Evolutionary conservation across 2,888 invertebrate genomes (phyloP).

Genomic region (Chironomus tentans): DNA sequence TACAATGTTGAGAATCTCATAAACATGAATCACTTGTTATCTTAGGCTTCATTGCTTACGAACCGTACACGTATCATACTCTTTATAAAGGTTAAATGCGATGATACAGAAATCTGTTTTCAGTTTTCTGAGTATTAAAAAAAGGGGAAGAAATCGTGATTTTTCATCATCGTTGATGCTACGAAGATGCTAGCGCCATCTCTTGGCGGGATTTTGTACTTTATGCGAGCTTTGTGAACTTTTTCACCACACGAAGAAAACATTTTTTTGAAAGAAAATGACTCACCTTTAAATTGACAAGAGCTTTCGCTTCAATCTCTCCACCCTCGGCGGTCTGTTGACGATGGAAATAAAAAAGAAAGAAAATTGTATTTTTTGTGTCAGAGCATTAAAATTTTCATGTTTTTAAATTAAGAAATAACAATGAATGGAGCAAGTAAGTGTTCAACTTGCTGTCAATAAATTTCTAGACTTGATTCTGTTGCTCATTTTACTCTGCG

Average conservation of each 20-base stretch:
- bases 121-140: neutral
- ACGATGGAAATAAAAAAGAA: neutral
- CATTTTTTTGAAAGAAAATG: neutral
- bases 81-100: neutral
- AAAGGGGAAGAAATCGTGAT: neutral
- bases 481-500: no score
- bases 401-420: no score
- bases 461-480: no score
- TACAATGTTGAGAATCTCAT: neutral
- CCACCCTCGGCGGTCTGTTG: constrained; percentile 15
- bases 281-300: constrained; percentile 24
- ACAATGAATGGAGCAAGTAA: no score
- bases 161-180: no score
- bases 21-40: constrained; percentile 19
- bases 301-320: constrained; percentile 23
- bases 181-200: neutral
- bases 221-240: neutral
- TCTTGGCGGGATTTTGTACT: neutral
- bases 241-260: neutral
- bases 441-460: no score
- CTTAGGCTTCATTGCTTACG: neutral
- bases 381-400: neutral
- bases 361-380: neutral
- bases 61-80: neutral
- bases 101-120: neutral